phyloP scores from a whole-genome alignment of 2,888 invertebrate species.

The Coecobrya sp. region DNA sequence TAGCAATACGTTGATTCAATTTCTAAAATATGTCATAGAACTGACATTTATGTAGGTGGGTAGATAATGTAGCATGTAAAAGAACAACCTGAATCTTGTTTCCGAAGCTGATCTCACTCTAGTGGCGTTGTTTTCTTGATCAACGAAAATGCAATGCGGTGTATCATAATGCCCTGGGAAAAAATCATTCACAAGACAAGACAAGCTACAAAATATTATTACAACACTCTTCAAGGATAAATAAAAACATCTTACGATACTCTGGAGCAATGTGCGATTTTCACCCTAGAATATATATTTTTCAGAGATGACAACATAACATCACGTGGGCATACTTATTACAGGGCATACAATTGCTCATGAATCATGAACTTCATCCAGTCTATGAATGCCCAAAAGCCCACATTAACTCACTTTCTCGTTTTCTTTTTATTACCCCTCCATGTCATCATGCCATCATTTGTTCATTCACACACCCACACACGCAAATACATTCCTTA shows the following conservation, averaged over 20 bases:
- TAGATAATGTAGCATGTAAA: background rate
- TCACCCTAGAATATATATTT: background rate
- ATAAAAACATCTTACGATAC: background rate
- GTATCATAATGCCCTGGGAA: constrained; percentile 84
- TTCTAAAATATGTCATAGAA: no score
- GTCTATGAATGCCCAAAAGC: no score
- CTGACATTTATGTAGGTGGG: no score
- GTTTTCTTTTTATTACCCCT: no score
- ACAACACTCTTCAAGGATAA: background rate
- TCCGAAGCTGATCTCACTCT: constrained; percentile 31
- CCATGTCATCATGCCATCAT: background rate
- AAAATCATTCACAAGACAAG: background rate
- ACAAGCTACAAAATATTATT: background rate
- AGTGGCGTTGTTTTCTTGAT: constrained; percentile 61
- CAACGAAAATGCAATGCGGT: constrained; percentile 82
- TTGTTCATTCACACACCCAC: background rate
- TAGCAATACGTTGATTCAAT: no score
- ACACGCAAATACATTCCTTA: background rate
- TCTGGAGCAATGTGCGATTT: background rate
- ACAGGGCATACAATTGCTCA: no score
- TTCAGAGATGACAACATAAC: background rate
- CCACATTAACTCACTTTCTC: no score
- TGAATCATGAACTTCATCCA: no score
- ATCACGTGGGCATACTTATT: no score
- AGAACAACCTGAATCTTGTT: constrained; percentile 74